phyloP scores from a whole-genome alignment of 1,140 invertebrate species.

The Cherax quadricarinatus region DNA sequence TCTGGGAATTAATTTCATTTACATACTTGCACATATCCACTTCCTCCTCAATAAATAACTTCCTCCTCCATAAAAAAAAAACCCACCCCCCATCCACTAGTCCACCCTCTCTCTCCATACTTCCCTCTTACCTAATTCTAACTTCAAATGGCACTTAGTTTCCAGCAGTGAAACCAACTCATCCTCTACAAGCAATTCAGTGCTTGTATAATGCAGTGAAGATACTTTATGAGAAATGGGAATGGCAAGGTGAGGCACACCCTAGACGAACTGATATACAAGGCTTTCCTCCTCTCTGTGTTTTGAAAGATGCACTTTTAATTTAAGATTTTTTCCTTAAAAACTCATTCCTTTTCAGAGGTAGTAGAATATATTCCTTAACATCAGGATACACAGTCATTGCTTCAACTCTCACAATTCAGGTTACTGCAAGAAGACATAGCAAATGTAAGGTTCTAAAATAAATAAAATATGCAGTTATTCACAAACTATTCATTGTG shows the following conservation, averaged over 20 bases:
- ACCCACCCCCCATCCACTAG: too few species aligned
- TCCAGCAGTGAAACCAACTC: not conserved
- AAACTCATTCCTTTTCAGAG: not conserved
- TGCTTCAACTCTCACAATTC: not conserved
- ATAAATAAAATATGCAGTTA: not conserved
- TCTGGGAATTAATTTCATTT: too few species aligned
- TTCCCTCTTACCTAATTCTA: not conserved
- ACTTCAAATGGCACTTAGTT: slow-evolving; percentile 8
- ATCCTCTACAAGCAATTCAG: too few species aligned
- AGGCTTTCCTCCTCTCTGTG: not conserved
- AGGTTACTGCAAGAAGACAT: not conserved
- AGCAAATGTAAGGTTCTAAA: not conserved
- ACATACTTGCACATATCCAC: too few species aligned
- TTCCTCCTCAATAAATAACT: too few species aligned
- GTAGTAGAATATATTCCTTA: not conserved
- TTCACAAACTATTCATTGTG: too few species aligned
- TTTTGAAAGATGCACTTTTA: not conserved
- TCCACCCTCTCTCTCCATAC: too few species aligned
- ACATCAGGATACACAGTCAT: not conserved
- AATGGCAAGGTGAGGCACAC: not conserved
- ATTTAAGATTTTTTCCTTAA: not conserved
- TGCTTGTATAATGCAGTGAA: too few species aligned
- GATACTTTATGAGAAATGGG: not conserved
- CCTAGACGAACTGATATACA: not conserved
- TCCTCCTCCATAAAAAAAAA: too few species aligned